Evolutionary conservation across 2,797 vertebrate species (phyloP).

Genomic region (Podarcis siculus): DNA sequence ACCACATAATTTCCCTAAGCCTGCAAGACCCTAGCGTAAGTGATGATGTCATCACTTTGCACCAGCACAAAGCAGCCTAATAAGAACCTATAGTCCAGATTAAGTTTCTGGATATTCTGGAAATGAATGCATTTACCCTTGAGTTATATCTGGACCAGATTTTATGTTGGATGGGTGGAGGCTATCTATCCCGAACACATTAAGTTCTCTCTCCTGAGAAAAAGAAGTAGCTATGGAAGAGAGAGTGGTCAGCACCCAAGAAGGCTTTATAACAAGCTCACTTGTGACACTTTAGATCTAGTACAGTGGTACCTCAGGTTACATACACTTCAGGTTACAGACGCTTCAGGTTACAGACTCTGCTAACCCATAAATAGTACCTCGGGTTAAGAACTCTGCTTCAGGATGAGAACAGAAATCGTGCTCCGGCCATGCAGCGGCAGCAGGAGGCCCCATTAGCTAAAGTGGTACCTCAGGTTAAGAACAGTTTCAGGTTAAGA

Average conservation of each 20-base stretch:
- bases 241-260: neutral
- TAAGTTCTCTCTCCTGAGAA: neutral
- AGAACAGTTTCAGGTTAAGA: too few relatives aligned
- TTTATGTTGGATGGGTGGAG: neutral
- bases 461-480: too few relatives aligned
- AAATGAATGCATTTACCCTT: neutral
- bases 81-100: neutral
- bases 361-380: too few relatives aligned
- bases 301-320: too few relatives aligned
- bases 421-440: too few relatives aligned
- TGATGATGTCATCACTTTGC: neutral
- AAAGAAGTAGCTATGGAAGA: neutral
- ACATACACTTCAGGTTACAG: too few relatives aligned
- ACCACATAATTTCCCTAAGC: neutral
- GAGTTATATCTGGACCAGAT: neutral
- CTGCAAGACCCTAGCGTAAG: neutral
- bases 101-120: neutral
- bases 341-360: too few relatives aligned
- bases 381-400: too few relatives aligned
- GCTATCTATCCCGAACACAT: neutral
- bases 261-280: neutral
- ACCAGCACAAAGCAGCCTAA: neutral
- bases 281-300: neutral
- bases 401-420: too few relatives aligned
- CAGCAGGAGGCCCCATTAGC: too few relatives aligned